Conservation (phyloP, 2,888 invertebrate genomes). For the Cephonodes hylas region DNA sequence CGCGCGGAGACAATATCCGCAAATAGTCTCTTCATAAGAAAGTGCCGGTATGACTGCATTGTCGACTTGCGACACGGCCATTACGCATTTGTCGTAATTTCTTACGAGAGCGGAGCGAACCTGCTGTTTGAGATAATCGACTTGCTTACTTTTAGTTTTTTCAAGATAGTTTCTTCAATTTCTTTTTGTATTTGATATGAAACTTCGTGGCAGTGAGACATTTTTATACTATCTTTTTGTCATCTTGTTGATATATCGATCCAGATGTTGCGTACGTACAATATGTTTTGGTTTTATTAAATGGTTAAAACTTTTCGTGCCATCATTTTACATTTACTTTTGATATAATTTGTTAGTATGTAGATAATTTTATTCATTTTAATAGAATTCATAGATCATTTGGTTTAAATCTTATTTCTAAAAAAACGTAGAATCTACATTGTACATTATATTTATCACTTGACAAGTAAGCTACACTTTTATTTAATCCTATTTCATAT, state of each 20-base stretch:
- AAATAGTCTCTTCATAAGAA: constrained; percentile 33
- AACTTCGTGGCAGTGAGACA: too few species aligned
- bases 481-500: background rate
- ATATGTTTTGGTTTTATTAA: background rate
- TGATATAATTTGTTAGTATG: background rate
- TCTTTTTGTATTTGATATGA: background rate
- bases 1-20: constrained; percentile 5
- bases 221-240: background rate
- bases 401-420: background rate
- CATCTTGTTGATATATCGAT: background rate
- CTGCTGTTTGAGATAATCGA: constrained; percentile 46
- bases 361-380: background rate
- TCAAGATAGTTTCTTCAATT: constrained; percentile 12
- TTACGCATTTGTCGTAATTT: constrained; percentile 71
- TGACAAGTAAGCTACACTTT: background rate
- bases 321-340: background rate
- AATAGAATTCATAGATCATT: background rate
- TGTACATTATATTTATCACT: background rate
- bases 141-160: constrained; percentile 34
- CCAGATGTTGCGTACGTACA: background rate
- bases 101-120: constrained; percentile 64
- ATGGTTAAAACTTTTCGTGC: background rate
- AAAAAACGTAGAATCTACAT: background rate
- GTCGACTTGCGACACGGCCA: constrained; percentile 63
- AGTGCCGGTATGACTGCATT: constrained; percentile 49